phyloP scores from a whole-genome alignment of 1,140 invertebrate species.

The Papilio aristodemus region DNA sequence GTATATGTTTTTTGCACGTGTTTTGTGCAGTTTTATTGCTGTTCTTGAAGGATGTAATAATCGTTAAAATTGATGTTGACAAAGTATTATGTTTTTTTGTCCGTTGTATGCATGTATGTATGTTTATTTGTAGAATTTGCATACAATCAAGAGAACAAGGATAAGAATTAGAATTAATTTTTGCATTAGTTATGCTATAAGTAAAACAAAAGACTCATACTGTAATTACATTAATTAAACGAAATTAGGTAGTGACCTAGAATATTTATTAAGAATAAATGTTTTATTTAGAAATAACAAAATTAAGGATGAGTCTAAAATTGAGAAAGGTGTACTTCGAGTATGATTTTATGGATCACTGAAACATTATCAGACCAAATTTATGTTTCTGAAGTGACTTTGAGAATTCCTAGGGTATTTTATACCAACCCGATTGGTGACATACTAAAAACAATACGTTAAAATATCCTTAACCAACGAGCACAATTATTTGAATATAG shows the following conservation, averaged over 20 bases:
- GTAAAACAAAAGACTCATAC: background rate
- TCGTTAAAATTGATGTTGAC: conserved; percentile 11
- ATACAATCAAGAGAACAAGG: conserved; percentile 3
- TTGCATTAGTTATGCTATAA: background rate
- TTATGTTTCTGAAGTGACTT: no score
- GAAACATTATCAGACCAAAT: no score
- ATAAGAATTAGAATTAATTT: background rate
- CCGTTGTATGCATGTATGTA: background rate
- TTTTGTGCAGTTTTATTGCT: conserved; percentile 3
- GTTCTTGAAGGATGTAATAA: background rate
- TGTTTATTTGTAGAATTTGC: background rate
- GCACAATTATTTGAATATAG: no score
- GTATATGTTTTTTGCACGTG: background rate
- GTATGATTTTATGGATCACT: no score
- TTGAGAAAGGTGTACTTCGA: no score
- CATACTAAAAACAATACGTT: no score
- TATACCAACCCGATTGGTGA: no score
- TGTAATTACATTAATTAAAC: no score
- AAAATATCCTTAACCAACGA: no score
- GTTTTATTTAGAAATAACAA: background rate
- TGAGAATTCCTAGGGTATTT: no score
- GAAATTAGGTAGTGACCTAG: no score
- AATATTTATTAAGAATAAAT: no score
- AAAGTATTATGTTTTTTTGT: background rate
- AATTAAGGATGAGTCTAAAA: background rate